Percentiles rank a stretch among this genome's conserved stretches.
These are phyloP conservation scores for Vespertilio murinus DNA, from an alignment of 2,797 vertebrate genomes.

Conservation along the genomic window DNA sequence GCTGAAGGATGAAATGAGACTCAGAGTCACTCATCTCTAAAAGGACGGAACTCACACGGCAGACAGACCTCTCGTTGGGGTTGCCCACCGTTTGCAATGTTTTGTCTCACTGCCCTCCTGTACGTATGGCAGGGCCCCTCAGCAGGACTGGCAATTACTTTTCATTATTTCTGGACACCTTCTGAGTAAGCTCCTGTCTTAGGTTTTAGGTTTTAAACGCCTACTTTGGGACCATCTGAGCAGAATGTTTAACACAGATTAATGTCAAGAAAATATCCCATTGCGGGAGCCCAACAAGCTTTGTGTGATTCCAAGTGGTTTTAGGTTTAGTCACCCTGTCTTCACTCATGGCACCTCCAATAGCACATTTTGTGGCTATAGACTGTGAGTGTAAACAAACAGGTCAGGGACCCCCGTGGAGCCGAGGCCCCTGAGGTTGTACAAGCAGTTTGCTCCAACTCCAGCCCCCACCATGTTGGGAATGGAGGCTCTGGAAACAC, in stretches of 20 bases:
- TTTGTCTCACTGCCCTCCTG: fast-evolving
- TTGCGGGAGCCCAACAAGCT: neutral
- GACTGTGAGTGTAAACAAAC: neutral
- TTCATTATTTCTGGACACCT: neutral
- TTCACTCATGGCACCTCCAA: neutral
- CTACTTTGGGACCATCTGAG: neutral
- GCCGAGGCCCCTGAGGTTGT: neutral
- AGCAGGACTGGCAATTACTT: too few species aligned
- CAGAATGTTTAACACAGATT: neutral
- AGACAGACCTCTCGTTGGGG: fast-evolving
- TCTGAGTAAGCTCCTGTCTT: neutral
- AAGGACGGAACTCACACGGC: neutral
- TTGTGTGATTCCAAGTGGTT: neutral
- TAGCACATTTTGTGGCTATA: fast-evolving
- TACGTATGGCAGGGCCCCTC: neutral
- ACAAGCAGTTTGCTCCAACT: fast-evolving
- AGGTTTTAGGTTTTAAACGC: neutral
- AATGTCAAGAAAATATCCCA: neutral
- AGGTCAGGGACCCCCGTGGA: neutral
- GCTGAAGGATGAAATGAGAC: neutral
- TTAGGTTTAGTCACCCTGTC: neutral
- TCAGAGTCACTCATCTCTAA: neutral
- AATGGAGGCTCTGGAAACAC: neutral
- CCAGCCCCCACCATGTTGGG: neutral
- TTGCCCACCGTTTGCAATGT: too few species aligned